Evolutionary conservation across 2,888 invertebrate species (phyloP).

Genomic region (Drosophila seclusa): DNA sequence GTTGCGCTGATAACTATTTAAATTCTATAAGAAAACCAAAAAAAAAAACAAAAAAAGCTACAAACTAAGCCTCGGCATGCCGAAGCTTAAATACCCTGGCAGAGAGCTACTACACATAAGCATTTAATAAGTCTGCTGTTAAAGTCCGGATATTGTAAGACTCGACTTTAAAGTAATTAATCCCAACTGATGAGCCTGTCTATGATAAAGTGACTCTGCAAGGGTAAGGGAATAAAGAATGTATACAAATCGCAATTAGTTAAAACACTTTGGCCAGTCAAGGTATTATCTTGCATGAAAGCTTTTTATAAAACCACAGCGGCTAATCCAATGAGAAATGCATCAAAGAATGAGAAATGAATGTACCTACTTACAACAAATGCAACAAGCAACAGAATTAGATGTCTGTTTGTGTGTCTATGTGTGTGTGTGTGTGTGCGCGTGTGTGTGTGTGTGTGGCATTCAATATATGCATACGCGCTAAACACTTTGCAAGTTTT

Average conservation of each 20-base stretch:
- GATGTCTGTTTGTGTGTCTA: conserved; percentile 31
- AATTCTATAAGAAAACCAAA: conserved; percentile 74
- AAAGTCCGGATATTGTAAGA: conserved; percentile 8
- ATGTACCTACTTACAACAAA: conserved; percentile 67
- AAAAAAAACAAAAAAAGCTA: conserved; percentile 24
- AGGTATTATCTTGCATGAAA: conserved; percentile 54
- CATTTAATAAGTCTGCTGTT: conserved; percentile 36
- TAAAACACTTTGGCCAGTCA: conserved; percentile 54
- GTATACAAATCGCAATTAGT: conserved; percentile 65
- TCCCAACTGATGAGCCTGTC: conserved; percentile 1
- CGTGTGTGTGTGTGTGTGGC: conserved; percentile 29
- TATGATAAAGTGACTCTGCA: conserved; percentile 20
- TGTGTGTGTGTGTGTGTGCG: conserved; percentile 21
- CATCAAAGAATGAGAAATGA: conserved; percentile 75
- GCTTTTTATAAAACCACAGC: conserved; percentile 64
- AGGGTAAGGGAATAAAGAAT: conserved; percentile 26
- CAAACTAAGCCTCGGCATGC: conserved; percentile 37
- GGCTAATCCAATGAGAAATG: conserved; percentile 45
- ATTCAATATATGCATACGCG: conserved; percentile 38
- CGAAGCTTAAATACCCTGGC: conserved; percentile 41
- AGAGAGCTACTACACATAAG: conserved; percentile 24
- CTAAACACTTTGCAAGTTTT: conserved; percentile 72
- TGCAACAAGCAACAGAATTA: conserved; percentile 40
- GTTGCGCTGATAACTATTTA: conserved; percentile 72
- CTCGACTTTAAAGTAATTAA: conserved; percentile 10